Evolutionary conservation across 1,140 invertebrate species (phyloP).

Genomic region (Pteromalus puparum): DNA sequence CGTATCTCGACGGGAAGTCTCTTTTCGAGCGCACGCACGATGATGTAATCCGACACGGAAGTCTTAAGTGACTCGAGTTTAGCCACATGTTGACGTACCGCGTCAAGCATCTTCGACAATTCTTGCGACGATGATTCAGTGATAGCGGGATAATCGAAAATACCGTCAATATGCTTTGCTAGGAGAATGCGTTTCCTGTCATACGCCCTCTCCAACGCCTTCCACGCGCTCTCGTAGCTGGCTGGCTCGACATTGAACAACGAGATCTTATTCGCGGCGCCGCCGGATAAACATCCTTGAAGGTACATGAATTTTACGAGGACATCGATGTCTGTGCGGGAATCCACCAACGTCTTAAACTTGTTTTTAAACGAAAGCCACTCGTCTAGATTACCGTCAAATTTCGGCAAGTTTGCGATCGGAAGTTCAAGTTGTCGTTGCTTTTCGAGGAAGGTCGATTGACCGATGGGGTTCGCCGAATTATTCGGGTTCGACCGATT

Average conservation of each 20-base stretch:
- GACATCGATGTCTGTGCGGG: background rate
- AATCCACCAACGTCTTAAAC: background rate
- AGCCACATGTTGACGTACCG: no score
- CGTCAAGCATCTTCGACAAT: no score
- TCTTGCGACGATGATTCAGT: background rate
- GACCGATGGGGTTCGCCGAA: background rate
- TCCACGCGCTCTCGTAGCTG: background rate
- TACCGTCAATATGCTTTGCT: background rate
- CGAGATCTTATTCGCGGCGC: background rate
- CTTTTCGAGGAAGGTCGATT: background rate
- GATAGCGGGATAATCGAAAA: background rate
- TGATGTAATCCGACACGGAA: no score
- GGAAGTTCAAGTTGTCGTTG: background rate
- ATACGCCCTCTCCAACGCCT: background rate
- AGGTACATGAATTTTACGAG: background rate
- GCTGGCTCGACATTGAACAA: background rate
- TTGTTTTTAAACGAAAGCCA: conserved; percentile 18
- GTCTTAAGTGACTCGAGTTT: no score
- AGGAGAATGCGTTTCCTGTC: background rate
- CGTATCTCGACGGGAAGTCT: no score
- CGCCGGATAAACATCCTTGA: background rate
- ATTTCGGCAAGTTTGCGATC: background rate
- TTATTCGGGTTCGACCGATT: no score
- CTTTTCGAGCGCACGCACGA: no score
- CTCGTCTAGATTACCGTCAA: background rate